Evolutionary conservation across 2,797 vertebrate species (phyloP).

Genomic region (Neosalanx taihuensis): DNA sequence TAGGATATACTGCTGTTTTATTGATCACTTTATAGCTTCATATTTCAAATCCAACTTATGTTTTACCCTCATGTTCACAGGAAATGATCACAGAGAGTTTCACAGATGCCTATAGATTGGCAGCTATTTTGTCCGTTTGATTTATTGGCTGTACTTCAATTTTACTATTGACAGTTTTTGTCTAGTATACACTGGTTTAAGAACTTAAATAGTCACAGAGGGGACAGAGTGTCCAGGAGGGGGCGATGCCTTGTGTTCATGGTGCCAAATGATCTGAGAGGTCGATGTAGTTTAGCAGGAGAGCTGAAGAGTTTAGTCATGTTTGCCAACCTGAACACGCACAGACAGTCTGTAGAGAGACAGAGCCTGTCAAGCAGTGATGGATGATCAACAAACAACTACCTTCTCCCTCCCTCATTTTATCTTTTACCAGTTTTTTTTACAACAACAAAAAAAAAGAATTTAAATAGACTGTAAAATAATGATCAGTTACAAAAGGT

Average conservation of each 20-base stretch:
- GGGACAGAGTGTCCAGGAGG: conserved; percentile 56
- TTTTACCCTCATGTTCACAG: neutral
- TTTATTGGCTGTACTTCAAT: too few species aligned
- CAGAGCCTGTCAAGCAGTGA: conserved; percentile 16
- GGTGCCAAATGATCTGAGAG: conserved; percentile 9
- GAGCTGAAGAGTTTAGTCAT: neutral
- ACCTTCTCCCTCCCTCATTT: conserved; percentile 1
- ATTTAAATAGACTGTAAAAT: neutral
- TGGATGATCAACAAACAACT: conserved; percentile 14
- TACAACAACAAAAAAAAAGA: conserved; percentile 7
- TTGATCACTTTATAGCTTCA: too few species aligned
- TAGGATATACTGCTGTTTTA: too few species aligned
- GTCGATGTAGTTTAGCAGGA: neutral
- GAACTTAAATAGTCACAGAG: too few species aligned
- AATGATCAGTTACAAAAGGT: neutral
- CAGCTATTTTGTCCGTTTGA: too few species aligned
- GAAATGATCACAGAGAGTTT: neutral
- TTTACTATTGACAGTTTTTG: too few species aligned
- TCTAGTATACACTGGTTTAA: too few species aligned
- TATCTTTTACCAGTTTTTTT: neutral
- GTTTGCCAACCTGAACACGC: neutral
- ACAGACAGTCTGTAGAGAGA: conserved; percentile 16
- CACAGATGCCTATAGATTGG: too few species aligned
- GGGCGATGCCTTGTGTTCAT: conserved; percentile 51
- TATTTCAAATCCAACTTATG: too few species aligned